phyloP scores from a whole-genome alignment of 2,888 invertebrate species.

The Noctua comes region DNA sequence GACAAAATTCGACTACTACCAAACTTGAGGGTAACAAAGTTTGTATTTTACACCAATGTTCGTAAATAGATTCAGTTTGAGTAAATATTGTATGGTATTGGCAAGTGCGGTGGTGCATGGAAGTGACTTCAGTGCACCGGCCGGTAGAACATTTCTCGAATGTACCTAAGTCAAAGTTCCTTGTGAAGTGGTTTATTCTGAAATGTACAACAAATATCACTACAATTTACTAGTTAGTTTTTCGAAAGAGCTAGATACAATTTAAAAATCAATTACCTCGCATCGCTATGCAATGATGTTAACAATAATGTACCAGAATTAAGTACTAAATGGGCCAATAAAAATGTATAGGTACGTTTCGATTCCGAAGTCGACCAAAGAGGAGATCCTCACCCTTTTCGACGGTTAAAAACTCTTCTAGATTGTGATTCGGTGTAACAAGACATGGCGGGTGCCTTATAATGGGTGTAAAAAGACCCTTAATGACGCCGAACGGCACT shows the following conservation, averaged over 20 bases:
- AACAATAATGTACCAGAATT: neutral
- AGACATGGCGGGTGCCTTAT: neutral
- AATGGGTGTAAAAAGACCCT: too few relatives aligned
- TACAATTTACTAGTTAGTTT: neutral
- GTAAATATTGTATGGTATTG: slow-evolving; percentile 44
- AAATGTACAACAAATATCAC: neutral
- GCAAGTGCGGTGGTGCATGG: neutral
- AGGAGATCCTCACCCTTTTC: neutral
- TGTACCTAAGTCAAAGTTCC: neutral
- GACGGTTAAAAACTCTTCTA: neutral
- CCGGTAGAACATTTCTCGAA: slow-evolving; percentile 11
- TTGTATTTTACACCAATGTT: slow-evolving; percentile 48
- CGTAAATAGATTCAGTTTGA: slow-evolving; percentile 35
- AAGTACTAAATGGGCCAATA: neutral
- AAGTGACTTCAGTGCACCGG: neutral
- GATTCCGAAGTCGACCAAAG: too few relatives aligned
- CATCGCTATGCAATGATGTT: neutral
- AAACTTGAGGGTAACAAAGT: slow-evolving; percentile 31
- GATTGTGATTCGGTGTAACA: neutral
- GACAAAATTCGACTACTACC: slow-evolving; percentile 27
- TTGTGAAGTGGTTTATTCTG: neutral
- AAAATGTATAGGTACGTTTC: neutral
- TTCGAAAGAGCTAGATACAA: neutral
- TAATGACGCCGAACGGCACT: too few relatives aligned
- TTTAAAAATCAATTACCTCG: neutral